These are phyloP conservation scores for Hyperoplus immaculatus DNA, from an alignment of 2,797 vertebrate genomes.

Conservation along the genomic window DNA sequence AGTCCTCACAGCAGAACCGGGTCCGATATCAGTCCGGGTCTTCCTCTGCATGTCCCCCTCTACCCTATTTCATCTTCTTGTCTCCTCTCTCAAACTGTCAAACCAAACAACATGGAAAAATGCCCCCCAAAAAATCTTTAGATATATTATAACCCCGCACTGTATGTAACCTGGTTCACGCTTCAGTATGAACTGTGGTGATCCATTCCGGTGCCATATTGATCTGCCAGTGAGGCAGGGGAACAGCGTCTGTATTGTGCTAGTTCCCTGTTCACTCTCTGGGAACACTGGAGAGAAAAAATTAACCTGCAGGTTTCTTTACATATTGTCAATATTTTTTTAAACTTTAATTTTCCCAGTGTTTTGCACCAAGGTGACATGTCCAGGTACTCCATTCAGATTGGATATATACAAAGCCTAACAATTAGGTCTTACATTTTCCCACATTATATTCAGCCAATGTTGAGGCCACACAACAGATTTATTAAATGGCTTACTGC, in stretches of 20 bases:
- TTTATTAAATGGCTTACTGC: neutral
- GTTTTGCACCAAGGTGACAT: too few species aligned
- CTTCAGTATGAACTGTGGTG: conserved; percentile 82
- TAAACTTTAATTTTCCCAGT: neutral
- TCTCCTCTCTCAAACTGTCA: too few species aligned
- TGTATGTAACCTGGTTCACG: conserved; percentile 88
- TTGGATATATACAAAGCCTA: too few species aligned
- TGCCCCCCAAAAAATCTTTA: too few species aligned
- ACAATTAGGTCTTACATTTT: neutral
- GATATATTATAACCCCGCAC: conserved; percentile 63
- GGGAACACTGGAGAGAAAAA: conserved; percentile 64
- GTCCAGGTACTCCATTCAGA: too few species aligned
- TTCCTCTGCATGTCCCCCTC: too few species aligned
- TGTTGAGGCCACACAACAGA: neutral
- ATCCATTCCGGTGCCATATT: conserved; percentile 89
- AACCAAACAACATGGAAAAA: too few species aligned
- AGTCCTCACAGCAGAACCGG: too few species aligned
- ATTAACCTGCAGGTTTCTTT: too few species aligned
- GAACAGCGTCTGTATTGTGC: conserved; percentile 74
- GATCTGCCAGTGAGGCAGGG: conserved; percentile 84
- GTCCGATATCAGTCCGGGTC: too few species aligned
- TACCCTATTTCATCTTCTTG: too few species aligned
- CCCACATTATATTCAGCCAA: neutral
- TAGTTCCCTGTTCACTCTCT: conserved; percentile 87
- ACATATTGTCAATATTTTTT: neutral